These are phyloP conservation scores for Pluvialis apricaria DNA, from an alignment of 2,113 vertebrate species.

Conservation along the genomic window DNA sequence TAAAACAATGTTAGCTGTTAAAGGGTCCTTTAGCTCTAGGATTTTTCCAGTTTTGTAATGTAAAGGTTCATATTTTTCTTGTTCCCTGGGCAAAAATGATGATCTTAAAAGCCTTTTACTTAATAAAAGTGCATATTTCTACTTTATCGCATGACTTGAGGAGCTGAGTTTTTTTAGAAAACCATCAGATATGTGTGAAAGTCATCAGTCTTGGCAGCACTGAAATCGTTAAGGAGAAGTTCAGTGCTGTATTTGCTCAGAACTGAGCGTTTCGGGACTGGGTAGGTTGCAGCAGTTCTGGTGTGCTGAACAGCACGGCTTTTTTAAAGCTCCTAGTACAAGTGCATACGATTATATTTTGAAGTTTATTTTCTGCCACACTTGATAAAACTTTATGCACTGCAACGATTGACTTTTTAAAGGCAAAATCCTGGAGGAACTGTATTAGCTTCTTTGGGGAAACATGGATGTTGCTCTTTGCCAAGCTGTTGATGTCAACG, in stretches of 20 bases:
- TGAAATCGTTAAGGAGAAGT: background rate
- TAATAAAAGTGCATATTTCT: background rate
- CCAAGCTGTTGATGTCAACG: background rate
- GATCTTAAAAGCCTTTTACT: background rate
- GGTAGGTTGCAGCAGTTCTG: background rate
- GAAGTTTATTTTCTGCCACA: slow-evolving; percentile 5
- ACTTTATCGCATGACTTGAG: background rate
- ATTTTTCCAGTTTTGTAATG: background rate
- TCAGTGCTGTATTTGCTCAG: background rate
- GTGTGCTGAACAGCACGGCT: background rate
- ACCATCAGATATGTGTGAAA: slow-evolving; percentile 26
- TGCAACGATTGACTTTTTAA: background rate
- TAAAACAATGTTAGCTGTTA: background rate
- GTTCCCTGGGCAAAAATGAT: background rate
- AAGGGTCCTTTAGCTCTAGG: background rate
- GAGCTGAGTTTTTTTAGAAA: background rate
- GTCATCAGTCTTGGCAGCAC: background rate
- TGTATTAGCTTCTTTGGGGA: background rate
- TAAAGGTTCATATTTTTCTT: background rate
- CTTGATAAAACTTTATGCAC: background rate
- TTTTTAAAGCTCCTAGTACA: background rate
- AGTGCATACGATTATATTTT: background rate
- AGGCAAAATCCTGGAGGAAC: background rate
- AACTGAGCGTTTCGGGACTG: background rate
- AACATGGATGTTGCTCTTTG: background rate